These are phyloP conservation scores for Notospermus geniculatus DNA, from an alignment of 1,140 invertebrate species.

Conservation along the genomic window DNA sequence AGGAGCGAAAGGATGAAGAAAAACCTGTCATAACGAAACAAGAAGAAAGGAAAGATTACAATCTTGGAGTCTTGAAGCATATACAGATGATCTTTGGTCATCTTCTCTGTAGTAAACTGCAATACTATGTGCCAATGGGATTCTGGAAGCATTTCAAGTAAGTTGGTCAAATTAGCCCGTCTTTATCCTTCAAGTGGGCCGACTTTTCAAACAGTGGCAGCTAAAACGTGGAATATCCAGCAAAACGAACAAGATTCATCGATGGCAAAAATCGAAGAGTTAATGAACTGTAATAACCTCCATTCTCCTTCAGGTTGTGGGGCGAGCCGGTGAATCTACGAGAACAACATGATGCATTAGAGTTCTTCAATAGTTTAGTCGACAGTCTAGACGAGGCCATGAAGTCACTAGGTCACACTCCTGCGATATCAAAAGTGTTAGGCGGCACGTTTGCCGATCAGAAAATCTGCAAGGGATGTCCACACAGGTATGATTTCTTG, in stretches of 20 bases:
- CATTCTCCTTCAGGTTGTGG: slow-evolving; percentile 62
- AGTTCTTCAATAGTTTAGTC: slow-evolving; percentile 98
- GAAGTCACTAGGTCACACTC: slow-evolving; percentile 86
- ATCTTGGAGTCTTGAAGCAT: slow-evolving; percentile 93
- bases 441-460: slow-evolving; percentile 98
- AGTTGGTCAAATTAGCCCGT: slow-evolving; percentile 17
- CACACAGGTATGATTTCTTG: slow-evolving; percentile 91
- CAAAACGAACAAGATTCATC: neutral
- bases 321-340: slow-evolving; percentile 95
- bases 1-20: slow-evolving; percentile 44
- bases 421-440: slow-evolving; percentile 90
- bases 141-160: slow-evolving; percentile 98
- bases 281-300: neutral
- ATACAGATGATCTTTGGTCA: slow-evolving; percentile 98
- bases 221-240: neutral
- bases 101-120: slow-evolving; percentile 89
- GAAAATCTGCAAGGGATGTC: slow-evolving; percentile 98
- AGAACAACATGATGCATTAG: slow-evolving; percentile 97
- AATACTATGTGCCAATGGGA: slow-evolving; percentile 94
- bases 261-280: neutral
- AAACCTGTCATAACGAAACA: slow-evolving; percentile 43
- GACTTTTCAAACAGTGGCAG: neutral
- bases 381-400: slow-evolving; percentile 95
- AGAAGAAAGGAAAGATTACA: slow-evolving; percentile 76
- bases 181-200: neutral